Percentiles rank a stretch among this genome's conserved stretches.
phyloP scores from a whole-genome alignment of 2,797 vertebrate genomes.

The Chelmon rostratus region DNA sequence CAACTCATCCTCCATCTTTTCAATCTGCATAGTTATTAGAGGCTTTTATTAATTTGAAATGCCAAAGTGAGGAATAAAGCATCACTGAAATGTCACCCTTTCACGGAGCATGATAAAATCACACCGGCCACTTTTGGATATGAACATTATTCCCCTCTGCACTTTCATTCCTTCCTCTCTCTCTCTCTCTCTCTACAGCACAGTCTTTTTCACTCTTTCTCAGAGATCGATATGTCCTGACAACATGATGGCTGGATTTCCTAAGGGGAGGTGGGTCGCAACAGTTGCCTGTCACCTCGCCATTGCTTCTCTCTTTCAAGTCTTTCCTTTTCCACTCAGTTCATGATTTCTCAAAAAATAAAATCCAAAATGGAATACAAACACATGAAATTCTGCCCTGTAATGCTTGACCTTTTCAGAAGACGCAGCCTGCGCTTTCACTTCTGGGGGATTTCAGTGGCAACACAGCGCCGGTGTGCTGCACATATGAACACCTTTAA shows the following conservation, averaged over 20 bases:
- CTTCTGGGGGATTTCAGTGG: conserved; percentile 20
- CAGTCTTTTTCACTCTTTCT: conserved; percentile 66
- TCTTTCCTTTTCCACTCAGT: conserved; percentile 33
- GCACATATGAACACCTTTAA: conserved; percentile 3
- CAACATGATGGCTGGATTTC: conserved; percentile 79
- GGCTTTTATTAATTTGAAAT: conserved; percentile 84
- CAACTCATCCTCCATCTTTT: conserved; percentile 74
- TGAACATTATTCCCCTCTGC: conserved; percentile 53
- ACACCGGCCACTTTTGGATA: conserved; percentile 68
- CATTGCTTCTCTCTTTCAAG: conserved; percentile 61
- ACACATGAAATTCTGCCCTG: conserved; percentile 19
- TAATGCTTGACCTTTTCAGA: conserved; percentile 52
- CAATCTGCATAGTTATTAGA: conserved; percentile 82
- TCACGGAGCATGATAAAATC: conserved; percentile 78
- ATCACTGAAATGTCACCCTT: conserved; percentile 82
- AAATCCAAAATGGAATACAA: conserved; percentile 1
- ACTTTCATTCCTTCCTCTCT: conserved; percentile 35
- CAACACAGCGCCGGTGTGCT: not conserved
- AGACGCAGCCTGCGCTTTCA: conserved; percentile 14
- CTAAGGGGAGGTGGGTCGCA: conserved; percentile 74
- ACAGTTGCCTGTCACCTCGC: conserved; percentile 71
- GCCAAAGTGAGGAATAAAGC: conserved; percentile 80
- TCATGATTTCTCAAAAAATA: conserved; percentile 33
- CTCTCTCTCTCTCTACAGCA: conserved; percentile 4
- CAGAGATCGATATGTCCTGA: conserved; percentile 77